Base-by-base conservation (phyloP, 2,888 invertebrate species). In the Callimorpha dominula region DNA sequence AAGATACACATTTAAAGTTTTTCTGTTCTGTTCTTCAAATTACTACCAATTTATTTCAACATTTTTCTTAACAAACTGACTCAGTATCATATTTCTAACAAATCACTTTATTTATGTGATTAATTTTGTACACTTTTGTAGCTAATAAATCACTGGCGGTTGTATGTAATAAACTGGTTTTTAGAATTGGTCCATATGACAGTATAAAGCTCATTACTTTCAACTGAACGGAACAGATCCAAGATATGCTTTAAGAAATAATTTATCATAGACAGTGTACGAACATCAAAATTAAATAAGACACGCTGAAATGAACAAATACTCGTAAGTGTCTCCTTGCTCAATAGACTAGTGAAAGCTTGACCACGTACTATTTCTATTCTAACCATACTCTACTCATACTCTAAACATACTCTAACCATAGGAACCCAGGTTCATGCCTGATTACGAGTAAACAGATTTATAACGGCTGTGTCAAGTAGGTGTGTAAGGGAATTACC, bases 51-150 rank as follows among this genome's bases (percentile, higher is more conserved):
- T 42, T 42, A 68, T 54, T 67, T 9, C n/a, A 54, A 68, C 42
- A 54, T n/a, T 54, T 67, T 68, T 60, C 60, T 60, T 60, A 60
- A 66, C 72, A 63, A 31, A 52, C 50, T 5, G 1, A 52, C 52
- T 52, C 17, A 64, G 64, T 74, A 80, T 82, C 78, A 73, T 68
- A 69, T 80, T 43, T 68, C 77, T 72, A 71, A 82, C 73, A 8
- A 12, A 80, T 81, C 52, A 70, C 73, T 76, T 77, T 67, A 76
- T 75, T 72, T 66, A 74, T 76, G 67, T 68, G 72, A 76, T 79
- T 75, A 79, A 82, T 82, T 72, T 67, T 54, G 46, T 40, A 75
- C 68, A 73, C 64, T 74, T 73, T 66, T 60, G 43, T 64, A 46
- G 66, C 31, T 69, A 73, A 81, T 81, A 68, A 75, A 80, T 81